phyloP scores from a whole-genome alignment of 2,888 invertebrate species.

The Epirrhoe alternata region DNA sequence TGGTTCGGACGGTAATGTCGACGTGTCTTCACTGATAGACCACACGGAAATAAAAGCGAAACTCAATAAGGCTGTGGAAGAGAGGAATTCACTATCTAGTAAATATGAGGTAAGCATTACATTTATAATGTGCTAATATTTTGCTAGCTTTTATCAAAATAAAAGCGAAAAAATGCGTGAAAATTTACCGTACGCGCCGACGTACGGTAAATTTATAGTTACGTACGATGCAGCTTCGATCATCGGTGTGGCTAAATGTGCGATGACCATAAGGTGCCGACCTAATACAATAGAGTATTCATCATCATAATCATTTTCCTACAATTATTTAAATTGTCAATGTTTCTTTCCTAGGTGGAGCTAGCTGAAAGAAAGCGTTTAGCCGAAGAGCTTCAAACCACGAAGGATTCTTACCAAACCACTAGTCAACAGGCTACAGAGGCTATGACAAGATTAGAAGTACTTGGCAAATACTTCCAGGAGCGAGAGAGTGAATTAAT shows the following conservation, averaged over 20 bases:
- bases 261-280: too few relatives aligned
- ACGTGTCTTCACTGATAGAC: slow-evolving; percentile 72
- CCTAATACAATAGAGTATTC: too few relatives aligned
- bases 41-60: slow-evolving; percentile 79
- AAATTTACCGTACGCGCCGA: too few relatives aligned
- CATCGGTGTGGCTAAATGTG: too few relatives aligned
- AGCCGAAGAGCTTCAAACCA: slow-evolving; percentile 62
- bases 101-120: slow-evolving; percentile 74
- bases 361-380: slow-evolving; percentile 67
- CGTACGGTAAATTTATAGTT: too few relatives aligned
- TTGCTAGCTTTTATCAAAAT: too few relatives aligned
- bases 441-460: slow-evolving; percentile 92
- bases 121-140: too few relatives aligned
- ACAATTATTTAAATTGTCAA: background rate
- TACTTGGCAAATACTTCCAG: slow-evolving; percentile 95
- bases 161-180: too few relatives aligned
- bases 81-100: slow-evolving; percentile 64
- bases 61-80: slow-evolving; percentile 72
- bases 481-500: slow-evolving; percentile 94
- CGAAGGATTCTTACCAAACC: slow-evolving; percentile 62
- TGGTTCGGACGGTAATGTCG: slow-evolving; percentile 62
- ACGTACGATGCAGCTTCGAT: too few relatives aligned
- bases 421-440: slow-evolving; percentile 84
- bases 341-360: slow-evolving; percentile 57
- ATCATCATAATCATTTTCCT: too few relatives aligned